These are phyloP conservation scores for Sitta europaea DNA, from an alignment of 2,113 vertebrate species.

Conservation along the genomic window DNA sequence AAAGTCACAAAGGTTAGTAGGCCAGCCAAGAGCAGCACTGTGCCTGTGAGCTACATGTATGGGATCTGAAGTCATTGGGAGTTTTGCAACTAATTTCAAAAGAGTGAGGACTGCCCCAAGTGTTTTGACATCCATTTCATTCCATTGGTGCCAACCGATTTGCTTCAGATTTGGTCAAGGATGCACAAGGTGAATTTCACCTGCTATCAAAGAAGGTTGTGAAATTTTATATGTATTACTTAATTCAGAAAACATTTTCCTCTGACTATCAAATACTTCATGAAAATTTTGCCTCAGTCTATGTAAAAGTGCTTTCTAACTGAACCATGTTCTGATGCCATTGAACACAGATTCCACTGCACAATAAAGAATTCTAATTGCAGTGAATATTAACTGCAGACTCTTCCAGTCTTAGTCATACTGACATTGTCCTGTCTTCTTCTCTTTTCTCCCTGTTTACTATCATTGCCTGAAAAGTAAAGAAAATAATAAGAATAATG, in stretches of 20 bases:
- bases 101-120: neutral
- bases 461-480: neutral
- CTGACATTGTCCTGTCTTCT: neutral
- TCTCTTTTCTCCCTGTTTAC: neutral
- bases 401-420: neutral
- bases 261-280: neutral
- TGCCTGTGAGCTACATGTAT: neutral
- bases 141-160: neutral
- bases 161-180: neutral
- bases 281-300: neutral
- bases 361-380: neutral
- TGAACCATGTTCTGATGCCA: neutral
- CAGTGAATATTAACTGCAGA: neutral
- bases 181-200: neutral
- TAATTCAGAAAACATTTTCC: neutral
- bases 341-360: neutral
- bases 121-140: neutral
- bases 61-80: neutral
- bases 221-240: neutral
- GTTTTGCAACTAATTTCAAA: neutral
- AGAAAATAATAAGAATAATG: neutral
- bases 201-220: neutral
- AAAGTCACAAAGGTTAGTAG: constrained; percentile 53
- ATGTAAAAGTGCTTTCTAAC: neutral
- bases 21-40: neutral